Evolutionary conservation across 1,140 invertebrate species (phyloP).

Genomic region (Bacillus rossius): DNA sequence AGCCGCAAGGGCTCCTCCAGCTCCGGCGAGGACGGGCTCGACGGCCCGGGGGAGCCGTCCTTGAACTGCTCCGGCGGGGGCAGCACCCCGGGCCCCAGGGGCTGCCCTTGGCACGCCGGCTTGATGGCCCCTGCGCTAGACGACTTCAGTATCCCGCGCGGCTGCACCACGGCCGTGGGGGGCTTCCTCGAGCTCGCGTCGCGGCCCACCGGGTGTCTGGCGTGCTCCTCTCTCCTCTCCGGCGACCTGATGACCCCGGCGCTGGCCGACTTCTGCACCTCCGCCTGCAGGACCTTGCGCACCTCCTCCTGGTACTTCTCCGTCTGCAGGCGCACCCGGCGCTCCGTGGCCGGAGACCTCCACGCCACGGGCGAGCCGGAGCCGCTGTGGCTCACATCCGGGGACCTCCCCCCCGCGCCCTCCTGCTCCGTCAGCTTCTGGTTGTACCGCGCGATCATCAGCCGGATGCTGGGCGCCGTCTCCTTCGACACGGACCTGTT

Average conservation of each 20-base stretch:
- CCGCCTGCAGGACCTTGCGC: slow-evolving; percentile 13
- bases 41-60: slow-evolving; percentile 20
- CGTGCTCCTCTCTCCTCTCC: slow-evolving; percentile 20
- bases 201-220: slow-evolving; percentile 31
- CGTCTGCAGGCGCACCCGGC: slow-evolving; percentile 49
- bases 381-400: slow-evolving; percentile 46
- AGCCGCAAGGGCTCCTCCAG: slow-evolving; percentile 10
- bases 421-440: slow-evolving; percentile 48
- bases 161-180: slow-evolving; percentile 3
- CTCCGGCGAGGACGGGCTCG: slow-evolving; percentile 16
- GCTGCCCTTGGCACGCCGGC: slow-evolving; percentile 26
- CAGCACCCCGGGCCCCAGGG: slow-evolving; percentile 4
- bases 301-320: slow-evolving; percentile 49
- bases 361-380: slow-evolving; percentile 51
- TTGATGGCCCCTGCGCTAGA: slow-evolving; percentile 37
- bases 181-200: slow-evolving; percentile 34
- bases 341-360: slow-evolving; percentile 51
- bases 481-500: slow-evolving; percentile 41
- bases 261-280: slow-evolving; percentile 54
- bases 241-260: slow-evolving; percentile 39
- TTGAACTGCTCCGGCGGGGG: slow-evolving; percentile 17
- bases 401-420: slow-evolving; percentile 34
- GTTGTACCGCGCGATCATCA: slow-evolving; percentile 62
- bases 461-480: slow-evolving; percentile 55
- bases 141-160: slow-evolving; percentile 36